A percentile compares a stretch with the other conserved stretches of the same genome.
These are phyloP conservation scores for Poecilobothrus nobilitatus DNA, from an alignment of 2,888 invertebrate genomes.

Conservation along the genomic window DNA sequence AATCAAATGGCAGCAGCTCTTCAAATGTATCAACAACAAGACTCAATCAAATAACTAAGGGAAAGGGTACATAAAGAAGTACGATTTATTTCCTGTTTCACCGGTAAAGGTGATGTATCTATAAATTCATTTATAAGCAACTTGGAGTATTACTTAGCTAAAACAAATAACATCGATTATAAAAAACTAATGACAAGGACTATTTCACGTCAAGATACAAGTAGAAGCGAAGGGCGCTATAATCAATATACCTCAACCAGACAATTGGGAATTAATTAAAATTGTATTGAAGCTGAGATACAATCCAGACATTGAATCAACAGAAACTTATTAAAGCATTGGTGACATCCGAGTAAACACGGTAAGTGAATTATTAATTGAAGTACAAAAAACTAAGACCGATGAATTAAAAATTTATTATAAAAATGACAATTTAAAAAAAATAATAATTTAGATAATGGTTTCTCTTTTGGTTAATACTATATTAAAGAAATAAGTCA, in stretches of 20 bases:
- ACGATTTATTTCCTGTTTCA: too few relatives aligned
- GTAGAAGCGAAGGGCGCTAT: constrained; percentile 9
- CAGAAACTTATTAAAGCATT: constrained; percentile 4
- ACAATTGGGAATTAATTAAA: constrained; percentile 7
- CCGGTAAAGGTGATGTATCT: neutral
- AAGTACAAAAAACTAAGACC: constrained; percentile 9
- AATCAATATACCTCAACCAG: neutral
- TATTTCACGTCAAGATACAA: constrained; percentile 1
- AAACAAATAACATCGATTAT: too few relatives aligned
- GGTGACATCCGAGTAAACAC: neutral
- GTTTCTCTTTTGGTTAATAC: too few relatives aligned
- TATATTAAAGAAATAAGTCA: constrained; percentile 17
- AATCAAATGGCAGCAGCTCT: too few relatives aligned
- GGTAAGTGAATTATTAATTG: constrained; percentile 7
- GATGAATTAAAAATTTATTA: constrained; percentile 14
- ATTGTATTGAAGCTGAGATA: constrained; percentile 1
- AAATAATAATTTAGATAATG: constrained; percentile 12
- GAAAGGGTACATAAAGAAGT: too few relatives aligned
- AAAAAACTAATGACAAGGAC: neutral
- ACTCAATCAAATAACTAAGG: too few relatives aligned
- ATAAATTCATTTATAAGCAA: neutral
- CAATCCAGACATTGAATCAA: constrained; percentile 7
- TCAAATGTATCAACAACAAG: too few relatives aligned
- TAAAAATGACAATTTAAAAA: constrained; percentile 8
- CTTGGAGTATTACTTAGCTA: too few relatives aligned